Evolutionary conservation across 2,113 vertebrate species (phyloP).

Genomic region (Mungos mungo): DNA sequence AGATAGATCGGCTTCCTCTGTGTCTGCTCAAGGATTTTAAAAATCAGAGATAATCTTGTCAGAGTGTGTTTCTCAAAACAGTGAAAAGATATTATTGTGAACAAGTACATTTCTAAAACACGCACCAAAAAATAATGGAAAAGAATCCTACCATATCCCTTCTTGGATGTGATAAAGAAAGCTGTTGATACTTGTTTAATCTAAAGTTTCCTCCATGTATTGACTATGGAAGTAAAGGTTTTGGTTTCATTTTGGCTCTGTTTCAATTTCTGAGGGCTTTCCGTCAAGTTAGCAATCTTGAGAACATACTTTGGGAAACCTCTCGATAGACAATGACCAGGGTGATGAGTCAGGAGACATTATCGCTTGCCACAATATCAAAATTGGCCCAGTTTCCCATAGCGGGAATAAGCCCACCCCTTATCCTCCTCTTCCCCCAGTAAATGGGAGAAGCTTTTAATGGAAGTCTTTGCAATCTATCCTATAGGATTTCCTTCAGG

Average conservation of each 20-base stretch:
- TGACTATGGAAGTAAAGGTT: not conserved
- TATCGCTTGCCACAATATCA: not conserved
- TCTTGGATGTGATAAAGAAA: conserved; percentile 25
- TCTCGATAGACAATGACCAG: not conserved
- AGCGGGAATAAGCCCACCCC: not conserved
- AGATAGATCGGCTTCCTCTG: conserved; percentile 19
- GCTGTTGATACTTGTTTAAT: not conserved
- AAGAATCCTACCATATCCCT: not conserved
- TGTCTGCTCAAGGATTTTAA: conserved; percentile 16
- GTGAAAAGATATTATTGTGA: not conserved
- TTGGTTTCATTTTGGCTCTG: not conserved
- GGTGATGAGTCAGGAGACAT: not conserved
- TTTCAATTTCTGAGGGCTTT: not conserved
- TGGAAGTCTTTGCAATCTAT: not conserved
- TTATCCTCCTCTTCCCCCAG: not conserved
- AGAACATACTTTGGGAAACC: not conserved
- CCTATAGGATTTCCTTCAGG: not conserved
- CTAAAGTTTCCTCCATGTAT: not conserved
- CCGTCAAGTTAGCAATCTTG: not conserved
- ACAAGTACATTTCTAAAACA: conserved; percentile 44
- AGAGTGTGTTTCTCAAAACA: conserved; percentile 47
- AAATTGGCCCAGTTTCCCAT: not conserved
- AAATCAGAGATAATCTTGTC: conserved; percentile 58
- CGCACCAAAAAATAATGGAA: conserved; percentile 14
- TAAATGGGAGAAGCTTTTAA: conserved; percentile 20